These are phyloP conservation scores for Laticauda laticaudata DNA, from an alignment of 2,113 vertebrate species.

Conservation along the genomic window DNA sequence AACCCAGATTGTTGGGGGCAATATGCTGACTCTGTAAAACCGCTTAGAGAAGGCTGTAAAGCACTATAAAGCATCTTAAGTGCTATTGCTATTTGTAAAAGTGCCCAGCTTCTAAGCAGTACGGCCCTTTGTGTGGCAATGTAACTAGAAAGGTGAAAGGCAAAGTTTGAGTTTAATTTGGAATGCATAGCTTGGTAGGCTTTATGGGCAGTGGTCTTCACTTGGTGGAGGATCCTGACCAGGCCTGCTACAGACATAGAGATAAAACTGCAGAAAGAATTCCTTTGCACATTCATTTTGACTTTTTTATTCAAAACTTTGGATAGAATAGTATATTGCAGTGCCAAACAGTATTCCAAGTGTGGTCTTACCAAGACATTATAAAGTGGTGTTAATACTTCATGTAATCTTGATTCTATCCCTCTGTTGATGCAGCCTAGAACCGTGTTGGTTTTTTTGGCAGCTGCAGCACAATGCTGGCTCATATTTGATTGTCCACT, in stretches of 20 bases:
- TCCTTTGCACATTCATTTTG: fast-evolving
- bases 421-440: background rate
- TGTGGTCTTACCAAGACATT: background rate
- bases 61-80: too few relatives aligned
- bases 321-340: background rate
- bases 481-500: background rate
- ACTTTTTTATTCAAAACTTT: background rate
- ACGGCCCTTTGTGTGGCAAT: background rate
- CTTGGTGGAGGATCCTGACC: background rate
- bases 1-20: too few relatives aligned
- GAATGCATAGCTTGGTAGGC: background rate
- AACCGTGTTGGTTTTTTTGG: background rate
- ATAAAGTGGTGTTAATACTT: background rate
- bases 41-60: too few relatives aligned
- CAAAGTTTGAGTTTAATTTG: background rate
- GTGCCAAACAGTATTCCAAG: background rate
- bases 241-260: background rate
- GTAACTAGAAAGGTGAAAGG: background rate
- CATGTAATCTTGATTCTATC: background rate
- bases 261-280: background rate
- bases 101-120: background rate
- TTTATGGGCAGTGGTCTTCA: background rate
- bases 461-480: background rate
- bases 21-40: too few relatives aligned
- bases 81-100: background rate